phyloP scores from a whole-genome alignment of 2,888 invertebrate species.

The Neocrepidodera transversa region DNA sequence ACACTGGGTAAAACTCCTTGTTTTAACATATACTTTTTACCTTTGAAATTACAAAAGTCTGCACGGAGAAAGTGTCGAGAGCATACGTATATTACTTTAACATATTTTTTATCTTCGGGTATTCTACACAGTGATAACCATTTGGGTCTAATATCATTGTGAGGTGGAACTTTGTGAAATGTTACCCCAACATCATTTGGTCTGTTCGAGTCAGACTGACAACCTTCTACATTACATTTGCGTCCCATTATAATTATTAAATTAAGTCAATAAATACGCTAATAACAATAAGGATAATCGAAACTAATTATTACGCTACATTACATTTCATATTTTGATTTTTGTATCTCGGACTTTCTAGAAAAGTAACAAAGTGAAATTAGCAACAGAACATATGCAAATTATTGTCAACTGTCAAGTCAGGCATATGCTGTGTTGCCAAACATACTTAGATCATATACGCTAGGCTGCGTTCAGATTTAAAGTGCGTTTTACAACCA shows the following conservation, averaged over 20 bases:
- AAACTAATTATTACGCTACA: too few species aligned
- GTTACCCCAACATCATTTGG: slow-evolving; percentile 74
- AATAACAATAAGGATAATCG: too few species aligned
- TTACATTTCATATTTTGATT: too few species aligned
- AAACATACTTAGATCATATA: too few species aligned
- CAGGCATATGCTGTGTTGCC: too few species aligned
- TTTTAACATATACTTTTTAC: slow-evolving; percentile 74
- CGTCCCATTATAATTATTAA: slow-evolving; percentile 63
- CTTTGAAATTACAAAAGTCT: slow-evolving; percentile 75
- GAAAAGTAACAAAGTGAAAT: too few species aligned
- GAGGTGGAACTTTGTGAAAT: slow-evolving; percentile 77
- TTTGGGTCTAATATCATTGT: slow-evolving; percentile 65
- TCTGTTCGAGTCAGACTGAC: slow-evolving; percentile 68
- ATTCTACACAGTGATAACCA: slow-evolving; percentile 73
- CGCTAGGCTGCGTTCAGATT: too few species aligned
- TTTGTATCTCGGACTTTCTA: too few species aligned
- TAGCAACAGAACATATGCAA: too few species aligned
- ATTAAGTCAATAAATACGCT: background rate
- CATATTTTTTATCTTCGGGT: slow-evolving; percentile 63
- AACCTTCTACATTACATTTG: slow-evolving; percentile 70
- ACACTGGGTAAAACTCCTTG: slow-evolving; percentile 77
- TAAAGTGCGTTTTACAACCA: too few species aligned
- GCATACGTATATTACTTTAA: slow-evolving; percentile 71
- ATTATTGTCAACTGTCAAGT: too few species aligned
- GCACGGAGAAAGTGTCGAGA: slow-evolving; percentile 77